Base-by-base conservation (phyloP, 2,113 vertebrate genomes). In the Pachypanchax playfairii region DNA sequence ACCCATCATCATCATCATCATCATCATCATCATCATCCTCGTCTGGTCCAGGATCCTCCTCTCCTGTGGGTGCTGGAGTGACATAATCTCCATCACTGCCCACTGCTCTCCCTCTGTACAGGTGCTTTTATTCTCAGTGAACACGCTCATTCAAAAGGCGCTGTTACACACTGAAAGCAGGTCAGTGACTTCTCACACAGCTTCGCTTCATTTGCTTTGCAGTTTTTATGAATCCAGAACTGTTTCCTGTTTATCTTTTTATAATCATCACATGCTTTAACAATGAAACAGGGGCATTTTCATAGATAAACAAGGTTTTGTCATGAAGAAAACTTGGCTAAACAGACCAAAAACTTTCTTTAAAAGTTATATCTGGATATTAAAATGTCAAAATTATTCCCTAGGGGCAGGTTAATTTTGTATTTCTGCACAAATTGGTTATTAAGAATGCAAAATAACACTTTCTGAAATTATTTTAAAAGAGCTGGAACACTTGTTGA, bases 41-140 rank as follows among this genome's bases (percentile, higher is more conserved):
- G 33, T n/a, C n/a, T 44, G 43, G 48, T 72, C 74, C 81, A 75
- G 66, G 74, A 61, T 56, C 77, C 77, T 81, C 72, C 74, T 80
- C 73, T 75, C 72, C 62, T 57, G 84, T 85, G 81, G 79, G 82
- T 47, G 79, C 81, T 72, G 25, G 38, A 65, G 74, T 84, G 82
- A 82, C 75, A 77, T 85, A 67, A 87, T 81, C 80, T 71, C 72
- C 44, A 71, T 67, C 24, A 6, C 79, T 76, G 80, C 83, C 80
- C 83, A 79, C 81, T 70, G 62, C 5, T 65, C 70, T 62, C 65
- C 55, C 55, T 47, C 62, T 4, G 36, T 33, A 67, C 75, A 82
- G 80, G 67, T 82, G 75, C 39, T 62, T 61, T 77, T 17, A 1
- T 42, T 4, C 49, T 24, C 35, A 33, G 29, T 39, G 47, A 52